Conservation (phyloP, 2,113 vertebrate species). For the Patagioenas fasciata region DNA sequence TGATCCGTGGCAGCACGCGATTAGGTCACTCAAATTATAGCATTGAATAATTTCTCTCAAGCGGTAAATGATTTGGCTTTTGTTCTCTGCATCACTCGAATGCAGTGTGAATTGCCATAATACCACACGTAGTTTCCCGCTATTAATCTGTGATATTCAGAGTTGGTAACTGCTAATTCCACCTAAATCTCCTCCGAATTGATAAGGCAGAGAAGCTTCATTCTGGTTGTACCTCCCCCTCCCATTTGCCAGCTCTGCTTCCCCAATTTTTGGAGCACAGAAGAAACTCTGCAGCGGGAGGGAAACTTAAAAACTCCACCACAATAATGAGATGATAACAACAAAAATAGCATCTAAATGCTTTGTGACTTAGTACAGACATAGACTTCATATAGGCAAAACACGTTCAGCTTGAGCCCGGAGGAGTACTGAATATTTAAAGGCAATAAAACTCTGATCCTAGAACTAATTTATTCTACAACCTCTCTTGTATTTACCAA, state of each 20-base stretch:
- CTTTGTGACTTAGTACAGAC: neutral
- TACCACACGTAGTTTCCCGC: neutral
- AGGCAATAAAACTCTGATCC: neutral
- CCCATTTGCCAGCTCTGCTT: neutral
- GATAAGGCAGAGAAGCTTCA: neutral
- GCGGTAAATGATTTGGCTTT: conserved; percentile 35
- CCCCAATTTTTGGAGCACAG: neutral
- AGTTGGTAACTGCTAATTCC: conserved; percentile 23
- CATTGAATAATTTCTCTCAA: conserved; percentile 41
- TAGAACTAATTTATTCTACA: neutral
- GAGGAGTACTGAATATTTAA: neutral
- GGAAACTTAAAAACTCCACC: neutral
- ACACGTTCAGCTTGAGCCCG: neutral
- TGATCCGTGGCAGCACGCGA: neutral
- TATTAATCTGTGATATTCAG: neutral
- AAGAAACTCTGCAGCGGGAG: neutral
- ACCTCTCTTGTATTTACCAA: neutral
- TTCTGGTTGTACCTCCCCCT: neutral
- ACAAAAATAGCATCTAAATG: neutral
- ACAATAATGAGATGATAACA: neutral
- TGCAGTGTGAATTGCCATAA: neutral
- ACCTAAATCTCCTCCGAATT: neutral
- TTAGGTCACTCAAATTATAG: conserved; percentile 18
- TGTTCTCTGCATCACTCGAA: conserved; percentile 1
- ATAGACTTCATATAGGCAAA: neutral